Evolutionary conservation across 2,113 vertebrate genomes (phyloP), one percentile per base, ranked within the genome.

Genomic region (Indicator maculatus): DNA sequence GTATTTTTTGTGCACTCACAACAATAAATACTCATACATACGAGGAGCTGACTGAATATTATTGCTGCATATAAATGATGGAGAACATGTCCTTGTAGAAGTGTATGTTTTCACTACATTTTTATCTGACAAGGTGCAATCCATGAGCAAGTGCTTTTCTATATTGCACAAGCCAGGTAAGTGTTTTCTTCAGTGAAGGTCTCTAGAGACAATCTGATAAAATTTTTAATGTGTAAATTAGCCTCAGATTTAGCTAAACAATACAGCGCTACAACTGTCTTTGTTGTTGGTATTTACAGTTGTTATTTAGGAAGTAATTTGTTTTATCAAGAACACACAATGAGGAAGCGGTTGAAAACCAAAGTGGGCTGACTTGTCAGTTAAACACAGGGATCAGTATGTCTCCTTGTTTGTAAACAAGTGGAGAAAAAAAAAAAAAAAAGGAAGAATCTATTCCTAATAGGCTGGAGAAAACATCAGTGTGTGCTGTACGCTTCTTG

Each of bases 151-250:
- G 53, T 55, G 6, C 16, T 84, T 53, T 80, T 67, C 74, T 55
- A 7, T 94, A 85, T 95, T 93, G 84, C 95, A 97, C 93, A 59
- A 94, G 80, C 84, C 85, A 67, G 60, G 61, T 17, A 71, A 58
- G 76, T 36, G 8, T 77, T 89, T 94, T 73, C 38, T 81, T 70
- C 44, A 67, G 65, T 13, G 8, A 91, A 86, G 23, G 11, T 69
- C 41, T 83, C 38, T 9, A 74, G 53, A 90, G 65, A 61, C n/a
- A 31, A 9, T 70, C 71, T 77, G 41, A 33, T 61, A 16, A 85
- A 39, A 55, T 28, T 80, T 80, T 59, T 9, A 60, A 82, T 89
- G 27, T 24, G 44, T 80, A 71, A 72, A 30, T 45, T 66, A 60
- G 14, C 52, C 39, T 78, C 67, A 38, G 31, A 11, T 3, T 52